phyloP scores from a whole-genome alignment of 2,797 vertebrate genomes.

The Enteromius anoplus region DNA sequence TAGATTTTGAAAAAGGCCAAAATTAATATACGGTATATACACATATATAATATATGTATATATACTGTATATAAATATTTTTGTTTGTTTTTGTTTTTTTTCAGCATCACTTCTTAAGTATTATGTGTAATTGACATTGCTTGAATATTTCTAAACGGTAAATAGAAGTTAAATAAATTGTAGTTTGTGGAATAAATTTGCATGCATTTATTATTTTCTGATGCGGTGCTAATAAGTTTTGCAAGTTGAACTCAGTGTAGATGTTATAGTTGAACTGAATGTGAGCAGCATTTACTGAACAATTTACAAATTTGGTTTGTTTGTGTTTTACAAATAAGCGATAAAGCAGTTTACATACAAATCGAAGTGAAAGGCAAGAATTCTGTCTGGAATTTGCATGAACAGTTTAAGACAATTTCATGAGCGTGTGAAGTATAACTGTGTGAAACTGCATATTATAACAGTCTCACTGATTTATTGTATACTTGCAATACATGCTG shows the following conservation, averaged over 20 bases:
- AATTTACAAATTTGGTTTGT: background rate
- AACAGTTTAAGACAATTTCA: background rate
- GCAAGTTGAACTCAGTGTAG: background rate
- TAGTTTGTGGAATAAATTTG: too few species aligned
- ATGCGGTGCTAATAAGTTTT: too few species aligned
- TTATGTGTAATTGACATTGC: constrained; percentile 2
- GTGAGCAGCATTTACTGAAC: background rate
- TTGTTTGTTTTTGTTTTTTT: too few species aligned
- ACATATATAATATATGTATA: too few species aligned
- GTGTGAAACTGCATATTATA: background rate
- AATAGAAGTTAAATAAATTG: too few species aligned
- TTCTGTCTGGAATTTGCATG: background rate
- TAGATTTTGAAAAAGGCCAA: background rate
- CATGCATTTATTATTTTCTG: too few species aligned
- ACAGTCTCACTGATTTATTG: background rate
- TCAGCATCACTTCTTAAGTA: background rate
- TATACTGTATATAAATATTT: too few species aligned
- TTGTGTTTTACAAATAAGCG: background rate
- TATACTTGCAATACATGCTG: background rate
- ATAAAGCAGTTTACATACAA: background rate
- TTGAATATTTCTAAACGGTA: background rate
- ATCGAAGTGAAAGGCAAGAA: background rate
- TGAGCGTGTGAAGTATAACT: background rate
- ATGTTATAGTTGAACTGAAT: background rate
- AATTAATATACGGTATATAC: background rate